Evolutionary conservation across 2,797 vertebrate genomes (phyloP).

Genomic region (Euphonia xanthogaster): DNA sequence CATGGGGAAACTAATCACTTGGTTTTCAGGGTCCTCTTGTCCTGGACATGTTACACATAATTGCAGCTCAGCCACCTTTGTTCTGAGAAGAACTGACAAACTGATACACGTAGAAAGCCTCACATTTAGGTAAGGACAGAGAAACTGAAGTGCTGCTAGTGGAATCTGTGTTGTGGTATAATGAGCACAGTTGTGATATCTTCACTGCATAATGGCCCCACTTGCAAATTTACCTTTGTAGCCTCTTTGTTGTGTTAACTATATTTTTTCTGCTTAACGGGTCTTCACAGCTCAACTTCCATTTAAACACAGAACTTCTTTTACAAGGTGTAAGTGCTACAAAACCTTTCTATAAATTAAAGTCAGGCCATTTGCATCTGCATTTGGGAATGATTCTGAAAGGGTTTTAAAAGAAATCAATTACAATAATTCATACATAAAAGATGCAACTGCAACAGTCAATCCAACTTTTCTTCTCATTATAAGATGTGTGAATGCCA

Average conservation of each 20-base stretch:
- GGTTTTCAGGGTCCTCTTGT: background rate
- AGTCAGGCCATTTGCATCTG: background rate
- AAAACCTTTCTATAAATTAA: background rate
- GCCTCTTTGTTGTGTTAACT: background rate
- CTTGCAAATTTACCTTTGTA: background rate
- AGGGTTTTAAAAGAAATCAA: conserved; percentile 5
- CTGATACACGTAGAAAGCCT: background rate
- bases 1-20: background rate
- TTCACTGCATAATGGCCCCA: background rate
- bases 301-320: background rate
- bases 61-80: background rate
- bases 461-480: conserved; percentile 15
- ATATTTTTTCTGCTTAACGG: background rate
- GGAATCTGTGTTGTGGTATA: background rate
- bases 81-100: background rate
- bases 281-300: background rate
- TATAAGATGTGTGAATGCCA: background rate
- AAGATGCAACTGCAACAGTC: background rate
- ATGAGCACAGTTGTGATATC: background rate
- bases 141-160: background rate
- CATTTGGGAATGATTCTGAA: background rate
- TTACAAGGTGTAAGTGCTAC: background rate
- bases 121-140: background rate
- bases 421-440: conserved; percentile 21
- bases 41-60: background rate